These are phyloP conservation scores for Metallyticus violacea DNA, from an alignment of 2,888 invertebrate genomes.

Conservation along the genomic window DNA sequence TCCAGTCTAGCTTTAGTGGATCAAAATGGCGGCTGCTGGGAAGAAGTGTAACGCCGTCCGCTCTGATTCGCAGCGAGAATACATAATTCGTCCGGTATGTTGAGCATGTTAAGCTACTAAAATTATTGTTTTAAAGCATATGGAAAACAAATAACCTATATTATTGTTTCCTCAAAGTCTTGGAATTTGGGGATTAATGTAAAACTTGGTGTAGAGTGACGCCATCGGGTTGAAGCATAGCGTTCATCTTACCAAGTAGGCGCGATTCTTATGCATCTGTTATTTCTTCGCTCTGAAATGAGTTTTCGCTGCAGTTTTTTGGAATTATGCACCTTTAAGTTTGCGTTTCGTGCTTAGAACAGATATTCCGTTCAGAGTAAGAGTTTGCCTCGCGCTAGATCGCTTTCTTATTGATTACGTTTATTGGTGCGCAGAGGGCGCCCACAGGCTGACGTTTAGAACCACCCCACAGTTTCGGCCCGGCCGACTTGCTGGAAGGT, in stretches of 20 bases:
- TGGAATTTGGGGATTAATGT: not conserved
- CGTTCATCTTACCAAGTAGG: not conserved
- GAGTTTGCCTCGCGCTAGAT: not conserved
- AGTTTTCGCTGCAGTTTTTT: not conserved
- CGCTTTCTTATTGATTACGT: slow-evolving; percentile 11
- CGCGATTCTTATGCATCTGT: not conserved
- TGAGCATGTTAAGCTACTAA: not conserved
- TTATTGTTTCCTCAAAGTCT: not conserved
- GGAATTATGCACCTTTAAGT: not conserved
- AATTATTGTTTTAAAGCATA: not conserved
- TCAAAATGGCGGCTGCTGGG: slow-evolving; percentile 33
- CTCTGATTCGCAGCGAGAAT: slow-evolving; percentile 32
- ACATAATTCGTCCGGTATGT: slow-evolving; percentile 35
- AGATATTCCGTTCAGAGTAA: not conserved
- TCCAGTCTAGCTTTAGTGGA: not conserved
- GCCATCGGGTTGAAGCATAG: not conserved
- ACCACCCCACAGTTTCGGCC: slow-evolving; percentile 4
- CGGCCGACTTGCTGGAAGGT: not conserved
- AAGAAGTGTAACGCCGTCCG: slow-evolving; percentile 28
- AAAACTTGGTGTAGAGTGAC: not conserved
- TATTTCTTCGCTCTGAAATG: not conserved
- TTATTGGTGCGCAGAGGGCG: slow-evolving; percentile 10
- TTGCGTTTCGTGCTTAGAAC: not conserved
- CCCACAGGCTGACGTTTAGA: slow-evolving; percentile 4
- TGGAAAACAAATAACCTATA: not conserved